These are phyloP conservation scores for Caenorhabditis brenneri DNA, from an alignment of 1,140 invertebrate genomes.

Conservation along the genomic window DNA sequence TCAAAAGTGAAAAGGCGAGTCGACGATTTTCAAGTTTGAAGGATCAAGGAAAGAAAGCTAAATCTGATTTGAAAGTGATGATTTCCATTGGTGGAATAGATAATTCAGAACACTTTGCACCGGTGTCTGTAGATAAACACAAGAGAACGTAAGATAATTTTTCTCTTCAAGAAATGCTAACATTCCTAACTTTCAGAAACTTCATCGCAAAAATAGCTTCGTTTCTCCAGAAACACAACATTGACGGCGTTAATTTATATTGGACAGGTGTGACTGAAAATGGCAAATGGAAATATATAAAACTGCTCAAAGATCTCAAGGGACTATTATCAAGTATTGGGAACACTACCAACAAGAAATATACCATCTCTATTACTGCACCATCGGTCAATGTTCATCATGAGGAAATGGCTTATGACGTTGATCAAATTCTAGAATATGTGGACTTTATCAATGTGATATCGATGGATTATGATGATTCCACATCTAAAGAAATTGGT, in stretches of 20 bases:
- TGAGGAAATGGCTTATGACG: background rate
- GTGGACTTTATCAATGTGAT: constrained; percentile 5
- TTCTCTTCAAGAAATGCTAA: background rate
- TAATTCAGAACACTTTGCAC: background rate
- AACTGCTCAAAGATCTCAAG: background rate
- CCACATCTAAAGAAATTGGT: no score
- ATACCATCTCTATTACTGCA: background rate
- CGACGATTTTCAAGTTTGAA: background rate
- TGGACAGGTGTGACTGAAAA: background rate
- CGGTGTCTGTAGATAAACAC: background rate
- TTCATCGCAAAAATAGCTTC: background rate
- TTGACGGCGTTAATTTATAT: background rate
- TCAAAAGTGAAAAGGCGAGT: background rate
- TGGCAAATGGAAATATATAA: background rate
- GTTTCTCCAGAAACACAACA: background rate
- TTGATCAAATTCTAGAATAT: background rate
- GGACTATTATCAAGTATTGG: background rate
- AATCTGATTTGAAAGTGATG: background rate
- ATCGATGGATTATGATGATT: no score
- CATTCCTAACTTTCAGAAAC: background rate
- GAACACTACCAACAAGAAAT: background rate
- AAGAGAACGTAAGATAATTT: background rate
- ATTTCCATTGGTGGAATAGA: background rate
- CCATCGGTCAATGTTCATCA: background rate
- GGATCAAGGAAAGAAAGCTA: background rate